These are phyloP conservation scores for Philereme transversata DNA, from an alignment of 2,888 invertebrate genomes.

Conservation along the genomic window DNA sequence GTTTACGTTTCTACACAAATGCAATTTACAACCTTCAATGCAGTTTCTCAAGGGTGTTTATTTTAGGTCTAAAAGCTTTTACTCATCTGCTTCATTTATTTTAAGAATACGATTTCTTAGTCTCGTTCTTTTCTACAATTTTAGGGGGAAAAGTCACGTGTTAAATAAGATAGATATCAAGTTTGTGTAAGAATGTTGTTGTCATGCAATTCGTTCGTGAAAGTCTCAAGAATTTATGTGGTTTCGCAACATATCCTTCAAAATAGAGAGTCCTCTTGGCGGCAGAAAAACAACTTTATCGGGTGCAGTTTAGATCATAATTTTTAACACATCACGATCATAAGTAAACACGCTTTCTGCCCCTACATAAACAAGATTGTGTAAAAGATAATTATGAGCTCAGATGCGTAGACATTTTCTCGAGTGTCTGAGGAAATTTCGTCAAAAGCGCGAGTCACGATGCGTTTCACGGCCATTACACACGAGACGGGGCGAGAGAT, in stretches of 20 bases:
- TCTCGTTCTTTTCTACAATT: too few relatives aligned
- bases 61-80: background rate
- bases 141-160: too few relatives aligned
- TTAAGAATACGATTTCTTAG: too few relatives aligned
- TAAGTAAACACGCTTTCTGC: slow-evolving; percentile 29
- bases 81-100: too few relatives aligned
- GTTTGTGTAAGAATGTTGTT: too few relatives aligned
- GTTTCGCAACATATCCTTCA: too few relatives aligned
- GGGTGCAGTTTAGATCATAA: slow-evolving; percentile 4
- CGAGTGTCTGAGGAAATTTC: slow-evolving; percentile 40
- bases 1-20: slow-evolving; percentile 21
- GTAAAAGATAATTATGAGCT: slow-evolving; percentile 28
- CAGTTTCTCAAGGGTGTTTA: slow-evolving; percentile 9
- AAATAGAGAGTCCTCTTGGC: background rate
- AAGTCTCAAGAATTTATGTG: too few relatives aligned
- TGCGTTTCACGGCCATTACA: slow-evolving; percentile 44
- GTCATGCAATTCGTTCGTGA: too few relatives aligned
- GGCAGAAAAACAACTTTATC: background rate
- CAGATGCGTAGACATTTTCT: slow-evolving; percentile 27
- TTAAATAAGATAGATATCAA: too few relatives aligned
- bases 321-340: slow-evolving; percentile 1
- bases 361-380: slow-evolving; percentile 24
- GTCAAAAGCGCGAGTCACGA: slow-evolving; percentile 47
- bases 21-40: slow-evolving; percentile 11
- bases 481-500: slow-evolving; percentile 35